These are phyloP conservation scores for Brachionus plicatilis DNA, from an alignment of 1,140 invertebrate species.

Conservation along the genomic window DNA sequence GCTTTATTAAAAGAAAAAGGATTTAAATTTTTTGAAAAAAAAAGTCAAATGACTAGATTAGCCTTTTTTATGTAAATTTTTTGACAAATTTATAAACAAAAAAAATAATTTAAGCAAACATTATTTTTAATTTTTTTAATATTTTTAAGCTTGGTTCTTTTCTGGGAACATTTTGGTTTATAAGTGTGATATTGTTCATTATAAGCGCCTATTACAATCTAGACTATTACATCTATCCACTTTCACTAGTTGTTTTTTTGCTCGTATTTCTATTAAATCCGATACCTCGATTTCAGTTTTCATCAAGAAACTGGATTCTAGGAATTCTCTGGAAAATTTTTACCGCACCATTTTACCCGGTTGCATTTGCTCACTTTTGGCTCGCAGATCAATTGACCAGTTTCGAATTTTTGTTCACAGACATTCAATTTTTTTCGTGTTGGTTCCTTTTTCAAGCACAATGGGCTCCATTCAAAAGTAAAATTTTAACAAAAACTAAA, in stretches of 20 bases:
- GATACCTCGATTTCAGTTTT: background rate
- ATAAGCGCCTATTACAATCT: constrained; percentile 3
- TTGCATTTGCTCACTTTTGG: constrained; percentile 99
- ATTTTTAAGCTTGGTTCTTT: constrained; percentile 70
- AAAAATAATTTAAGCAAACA: background rate
- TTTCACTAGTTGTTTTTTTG: constrained; percentile 18
- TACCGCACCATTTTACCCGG: constrained; percentile 85
- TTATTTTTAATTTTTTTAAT: constrained; percentile 41
- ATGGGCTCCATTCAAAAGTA: constrained; percentile 36
- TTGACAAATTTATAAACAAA: background rate
- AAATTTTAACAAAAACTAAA: background rate
- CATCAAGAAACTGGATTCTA: constrained; percentile 13
- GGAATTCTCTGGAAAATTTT: constrained; percentile 51
- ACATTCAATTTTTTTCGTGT: constrained; percentile 83
- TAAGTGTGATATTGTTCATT: constrained; percentile 63
- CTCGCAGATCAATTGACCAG: constrained; percentile 96
- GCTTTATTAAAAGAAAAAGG: no score
- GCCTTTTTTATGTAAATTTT: no score
- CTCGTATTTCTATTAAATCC: constrained; percentile 36
- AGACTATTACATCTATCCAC: constrained; percentile 21
- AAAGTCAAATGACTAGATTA: no score
- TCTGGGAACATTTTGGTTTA: constrained; percentile 87
- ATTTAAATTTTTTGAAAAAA: no score
- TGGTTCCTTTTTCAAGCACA: constrained; percentile 54
- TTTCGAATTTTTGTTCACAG: constrained; percentile 76